These are phyloP conservation scores for Danio jaintianensis DNA, from an alignment of 2,797 vertebrate genomes.

Conservation along the genomic window DNA sequence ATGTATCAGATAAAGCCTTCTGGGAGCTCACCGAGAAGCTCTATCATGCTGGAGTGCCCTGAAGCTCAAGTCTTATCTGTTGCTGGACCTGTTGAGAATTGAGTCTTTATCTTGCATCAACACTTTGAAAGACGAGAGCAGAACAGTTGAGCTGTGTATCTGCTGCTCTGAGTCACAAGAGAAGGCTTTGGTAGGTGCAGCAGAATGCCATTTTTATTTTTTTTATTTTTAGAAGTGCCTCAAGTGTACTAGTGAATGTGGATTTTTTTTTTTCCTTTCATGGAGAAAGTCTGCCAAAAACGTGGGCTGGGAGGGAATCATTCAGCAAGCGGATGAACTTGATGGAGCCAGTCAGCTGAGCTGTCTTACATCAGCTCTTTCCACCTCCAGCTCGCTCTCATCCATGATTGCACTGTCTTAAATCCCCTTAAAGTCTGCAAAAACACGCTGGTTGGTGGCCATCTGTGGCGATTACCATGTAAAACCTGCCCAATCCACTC, in stretches of 20 bases:
- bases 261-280: not conserved
- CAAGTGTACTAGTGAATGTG: not conserved
- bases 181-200: conserved; percentile 28
- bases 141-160: conserved; percentile 46
- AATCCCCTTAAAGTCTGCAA: conserved; percentile 40
- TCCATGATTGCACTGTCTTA: conserved; percentile 27
- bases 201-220: conserved; percentile 14
- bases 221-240: conserved; percentile 19
- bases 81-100: conserved; percentile 57
- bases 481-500: conserved; percentile 41
- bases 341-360: conserved; percentile 26
- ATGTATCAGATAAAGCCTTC: conserved; percentile 70
- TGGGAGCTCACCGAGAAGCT: conserved; percentile 52
- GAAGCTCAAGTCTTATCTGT: conserved; percentile 59
- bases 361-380: conserved; percentile 30
- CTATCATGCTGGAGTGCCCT: conserved; percentile 56
- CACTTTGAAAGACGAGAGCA: conserved; percentile 46
- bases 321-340: conserved; percentile 38
- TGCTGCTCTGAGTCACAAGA: conserved; percentile 31
- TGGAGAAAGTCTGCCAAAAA: conserved; percentile 16
- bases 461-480: conserved; percentile 39
- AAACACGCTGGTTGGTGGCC: conserved; percentile 41
- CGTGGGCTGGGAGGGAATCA: not conserved
- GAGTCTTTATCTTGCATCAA: conserved; percentile 59
- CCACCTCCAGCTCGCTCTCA: conserved; percentile 37